phyloP scores from a whole-genome alignment of 2,888 invertebrate species.

The Aphidius colemani region DNA sequence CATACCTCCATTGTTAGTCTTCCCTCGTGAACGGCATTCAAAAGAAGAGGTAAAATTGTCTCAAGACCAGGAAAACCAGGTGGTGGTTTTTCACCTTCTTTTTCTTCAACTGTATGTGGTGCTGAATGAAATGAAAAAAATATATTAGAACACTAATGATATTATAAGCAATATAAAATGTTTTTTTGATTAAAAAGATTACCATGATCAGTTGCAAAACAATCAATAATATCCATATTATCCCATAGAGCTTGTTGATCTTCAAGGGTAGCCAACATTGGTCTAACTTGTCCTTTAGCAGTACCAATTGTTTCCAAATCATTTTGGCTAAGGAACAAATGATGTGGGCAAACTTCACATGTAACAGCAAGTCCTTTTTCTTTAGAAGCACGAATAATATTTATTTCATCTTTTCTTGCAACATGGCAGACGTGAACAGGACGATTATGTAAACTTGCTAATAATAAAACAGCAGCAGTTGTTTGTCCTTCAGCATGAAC shows the following conservation, averaged over 20 bases:
- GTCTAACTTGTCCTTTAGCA: slow-evolving; percentile 82
- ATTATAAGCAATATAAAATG: too few species aligned
- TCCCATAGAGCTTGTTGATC: slow-evolving; percentile 99
- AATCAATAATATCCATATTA: slow-evolving; percentile 92
- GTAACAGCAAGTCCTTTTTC: slow-evolving; percentile 89
- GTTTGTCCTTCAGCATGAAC: slow-evolving; percentile 96
- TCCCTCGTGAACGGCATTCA: slow-evolving; percentile 92
- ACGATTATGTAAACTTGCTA: slow-evolving; percentile 86
- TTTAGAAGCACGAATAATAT: slow-evolving; percentile 86
- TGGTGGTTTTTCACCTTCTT: slow-evolving; percentile 78
- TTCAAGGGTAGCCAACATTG: slow-evolving; percentile 80
- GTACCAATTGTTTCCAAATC: slow-evolving; percentile 74
- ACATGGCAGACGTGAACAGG: slow-evolving; percentile 97
- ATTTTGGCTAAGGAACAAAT: slow-evolving; percentile 87
- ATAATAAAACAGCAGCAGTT: slow-evolving; percentile 89
- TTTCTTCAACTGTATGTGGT: slow-evolving; percentile 92
- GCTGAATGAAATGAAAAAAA: slow-evolving; percentile 63
- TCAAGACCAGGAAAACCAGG: slow-evolving; percentile 97
- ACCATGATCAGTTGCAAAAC: slow-evolving; percentile 98
- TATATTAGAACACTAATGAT: too few species aligned
- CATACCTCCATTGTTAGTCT: slow-evolving; percentile 79
- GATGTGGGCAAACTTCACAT: slow-evolving; percentile 98
- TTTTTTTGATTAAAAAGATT: slow-evolving; percentile 1
- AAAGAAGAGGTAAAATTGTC: slow-evolving; percentile 93
- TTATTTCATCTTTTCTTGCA: slow-evolving; percentile 93